Conservation (phyloP, 2,113 vertebrate species). For the Xenopus laevis region DNA sequence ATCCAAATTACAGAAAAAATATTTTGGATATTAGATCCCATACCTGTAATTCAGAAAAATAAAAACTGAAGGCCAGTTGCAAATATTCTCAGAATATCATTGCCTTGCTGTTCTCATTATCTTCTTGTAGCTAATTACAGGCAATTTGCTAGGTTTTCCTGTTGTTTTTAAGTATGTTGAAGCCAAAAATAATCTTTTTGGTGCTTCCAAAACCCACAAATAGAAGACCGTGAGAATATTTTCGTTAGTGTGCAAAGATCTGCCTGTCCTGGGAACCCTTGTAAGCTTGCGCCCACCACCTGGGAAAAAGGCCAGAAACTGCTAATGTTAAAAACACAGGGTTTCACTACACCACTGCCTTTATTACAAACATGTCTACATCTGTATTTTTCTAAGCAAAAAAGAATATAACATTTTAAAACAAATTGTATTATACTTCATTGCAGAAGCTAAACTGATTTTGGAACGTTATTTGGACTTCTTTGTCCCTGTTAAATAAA, state of each 20-base stretch:
- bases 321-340: conserved; percentile 38
- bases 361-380: background rate
- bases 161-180: conserved; percentile 28
- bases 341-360: conserved; percentile 12
- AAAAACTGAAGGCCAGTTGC: too few relatives aligned
- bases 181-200: conserved; percentile 30
- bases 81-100: too few relatives aligned
- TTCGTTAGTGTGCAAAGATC: conserved; percentile 33
- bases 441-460: too few relatives aligned
- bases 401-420: too few relatives aligned
- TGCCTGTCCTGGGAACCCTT: conserved; percentile 34
- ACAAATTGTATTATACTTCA: too few relatives aligned
- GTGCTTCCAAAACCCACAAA: conserved; percentile 37
- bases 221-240: conserved; percentile 41
- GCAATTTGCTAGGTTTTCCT: conserved; percentile 16
- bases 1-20: too few relatives aligned
- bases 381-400: too few relatives aligned
- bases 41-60: too few relatives aligned
- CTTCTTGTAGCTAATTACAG: background rate
- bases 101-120: too few relatives aligned
- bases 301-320: conserved; percentile 33
- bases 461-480: too few relatives aligned
- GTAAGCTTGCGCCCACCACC: conserved; percentile 30
- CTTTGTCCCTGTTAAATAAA: too few relatives aligned
- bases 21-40: too few relatives aligned